A percentile compares a stretch with the other conserved stretches of the same genome.
These are phyloP conservation scores for Halictus ligatus DNA, from an alignment of 2,888 invertebrate genomes.

Conservation along the genomic window DNA sequence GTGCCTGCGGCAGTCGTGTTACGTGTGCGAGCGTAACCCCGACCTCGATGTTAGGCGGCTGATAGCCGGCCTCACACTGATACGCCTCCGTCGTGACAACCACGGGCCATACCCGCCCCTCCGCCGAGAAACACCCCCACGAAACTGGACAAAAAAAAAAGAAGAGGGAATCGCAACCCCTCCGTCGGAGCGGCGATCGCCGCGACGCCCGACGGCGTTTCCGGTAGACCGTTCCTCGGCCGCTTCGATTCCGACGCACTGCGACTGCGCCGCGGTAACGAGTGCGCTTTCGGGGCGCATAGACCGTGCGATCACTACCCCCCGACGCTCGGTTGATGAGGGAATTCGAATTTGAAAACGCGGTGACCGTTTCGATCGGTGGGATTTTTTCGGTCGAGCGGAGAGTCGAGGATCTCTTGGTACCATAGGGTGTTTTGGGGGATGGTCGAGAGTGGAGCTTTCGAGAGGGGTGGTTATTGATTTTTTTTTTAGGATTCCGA, in stretches of 20 bases:
- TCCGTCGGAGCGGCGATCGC: constrained; percentile 39
- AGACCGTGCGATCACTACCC: background rate
- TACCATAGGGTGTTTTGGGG: too few species aligned
- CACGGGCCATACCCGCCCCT: constrained; percentile 64
- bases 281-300: constrained; percentile 24
- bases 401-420: too few species aligned
- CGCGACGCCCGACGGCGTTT: constrained; percentile 56
- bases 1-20: constrained; percentile 69
- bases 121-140: background rate
- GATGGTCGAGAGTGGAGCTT: too few species aligned
- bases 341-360: constrained; percentile 2
- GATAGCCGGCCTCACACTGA: constrained; percentile 83
- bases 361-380: background rate
- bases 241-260: constrained; percentile 43
- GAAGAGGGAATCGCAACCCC: constrained; percentile 56
- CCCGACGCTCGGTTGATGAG: background rate
- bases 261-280: constrained; percentile 38
- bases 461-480: too few species aligned
- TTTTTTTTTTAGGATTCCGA: too few species aligned
- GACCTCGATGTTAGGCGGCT: constrained; percentile 82
- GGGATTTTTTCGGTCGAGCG: background rate
- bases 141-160: constrained; percentile 19
- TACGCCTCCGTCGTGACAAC: constrained; percentile 66
- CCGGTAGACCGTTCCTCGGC: constrained; percentile 45
- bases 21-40: constrained; percentile 72